Base-by-base conservation (phyloP, 2,113 vertebrate genomes). In the Rallus limicola region DNA sequence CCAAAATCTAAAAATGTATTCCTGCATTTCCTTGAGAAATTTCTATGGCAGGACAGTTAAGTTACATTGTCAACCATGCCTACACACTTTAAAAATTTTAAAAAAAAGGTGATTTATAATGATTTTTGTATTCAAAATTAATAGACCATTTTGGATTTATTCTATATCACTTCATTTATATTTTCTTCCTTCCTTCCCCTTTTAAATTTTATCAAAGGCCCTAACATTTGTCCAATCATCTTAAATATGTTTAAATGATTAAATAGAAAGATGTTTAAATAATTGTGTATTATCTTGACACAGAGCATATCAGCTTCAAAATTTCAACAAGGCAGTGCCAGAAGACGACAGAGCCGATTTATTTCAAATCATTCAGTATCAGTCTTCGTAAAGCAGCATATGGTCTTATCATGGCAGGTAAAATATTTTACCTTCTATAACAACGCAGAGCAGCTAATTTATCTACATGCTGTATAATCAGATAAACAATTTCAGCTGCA, bases 341-440 rank as follows among this genome's bases (percentile, higher is more conserved):
- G 95, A 95, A 95, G 91, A 95, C 24, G 24, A 85, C 52, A 95
- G 93, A 95, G 91, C 74, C 64, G 65, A 93, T 93, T 94, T 90
- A 93, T 67, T 84, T 96, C 95, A 80, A 95, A 87, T 96, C 95
- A 96, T 92, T 90, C 91, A 79, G 95, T 94, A 93, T 86, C 90
- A 95, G 94, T 94, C 97, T 98, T 97, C 64, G 89, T 97, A 95
- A 97, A 97, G 89, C 92, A 98, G 97, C 96, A 96, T 90, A 95
- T 93, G 96, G 96, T 92, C 70, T 96, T 93, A 94, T 82, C 95
- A 86, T 89, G 88, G 90, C 96, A 98, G 96, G 96, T 97, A 98
- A 98, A 98, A 97, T 97, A 98, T 94, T 96, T 95, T 97, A 97
- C 87, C 95, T 96, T 97, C 93, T 86, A 97, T 97, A 97, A 97